phyloP scores from a whole-genome alignment of 2,113 vertebrate genomes.

The Synchiropus splendidus region DNA sequence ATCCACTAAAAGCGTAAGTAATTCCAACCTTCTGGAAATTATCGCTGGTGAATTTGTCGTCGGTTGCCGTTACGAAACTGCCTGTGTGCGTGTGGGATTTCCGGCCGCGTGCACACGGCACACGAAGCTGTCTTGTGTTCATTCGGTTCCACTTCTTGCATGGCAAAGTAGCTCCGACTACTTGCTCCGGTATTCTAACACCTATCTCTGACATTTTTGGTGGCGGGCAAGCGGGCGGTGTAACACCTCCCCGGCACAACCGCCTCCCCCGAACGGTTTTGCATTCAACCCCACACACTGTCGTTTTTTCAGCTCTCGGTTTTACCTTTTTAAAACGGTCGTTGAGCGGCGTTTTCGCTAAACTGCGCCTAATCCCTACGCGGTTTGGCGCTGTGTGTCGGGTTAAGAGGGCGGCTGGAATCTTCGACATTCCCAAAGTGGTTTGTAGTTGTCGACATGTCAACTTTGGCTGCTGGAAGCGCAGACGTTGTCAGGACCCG shows the following conservation, averaged over 20 bases:
- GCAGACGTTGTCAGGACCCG: constrained; percentile 62
- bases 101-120: constrained; percentile 31
- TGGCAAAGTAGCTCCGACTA: constrained; percentile 55
- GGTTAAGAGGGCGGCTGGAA: constrained; percentile 1
- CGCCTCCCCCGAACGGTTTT: background rate
- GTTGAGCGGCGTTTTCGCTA: constrained; percentile 43
- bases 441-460: constrained; percentile 59
- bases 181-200: constrained; percentile 26
- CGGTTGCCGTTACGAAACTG: constrained; percentile 21
- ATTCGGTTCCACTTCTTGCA: constrained; percentile 53
- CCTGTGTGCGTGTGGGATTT: constrained; percentile 23
- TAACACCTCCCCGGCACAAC: constrained; percentile 13
- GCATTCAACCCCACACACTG: constrained; percentile 25
- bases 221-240: constrained; percentile 25
- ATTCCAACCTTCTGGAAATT: constrained; percentile 55
- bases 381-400: constrained; percentile 23
- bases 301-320: constrained; percentile 42
- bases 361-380: constrained; percentile 33
- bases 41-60: constrained; percentile 47
- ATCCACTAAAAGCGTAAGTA: constrained; percentile 99
- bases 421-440: constrained; percentile 52
- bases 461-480: constrained; percentile 63
- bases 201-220: constrained; percentile 24
- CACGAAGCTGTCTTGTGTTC: constrained; percentile 47
- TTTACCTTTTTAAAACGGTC: constrained; percentile 42